Conservation (phyloP, 2,888 invertebrate species). For the Phortica magna region DNA sequence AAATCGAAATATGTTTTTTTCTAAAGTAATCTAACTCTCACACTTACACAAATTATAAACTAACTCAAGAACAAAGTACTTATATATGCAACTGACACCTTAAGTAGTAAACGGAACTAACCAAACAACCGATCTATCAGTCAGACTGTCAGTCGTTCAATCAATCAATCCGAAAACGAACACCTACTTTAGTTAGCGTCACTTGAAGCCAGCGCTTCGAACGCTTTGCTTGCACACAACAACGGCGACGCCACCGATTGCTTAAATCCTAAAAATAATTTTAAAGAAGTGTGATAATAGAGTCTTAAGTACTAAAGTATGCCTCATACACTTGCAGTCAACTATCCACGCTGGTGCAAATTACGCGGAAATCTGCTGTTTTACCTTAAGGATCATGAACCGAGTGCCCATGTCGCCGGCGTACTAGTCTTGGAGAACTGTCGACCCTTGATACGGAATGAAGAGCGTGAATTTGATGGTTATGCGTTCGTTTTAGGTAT, state of each 20-base stretch:
- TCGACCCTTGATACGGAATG: constrained; percentile 83
- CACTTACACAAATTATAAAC: neutral
- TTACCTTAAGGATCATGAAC: constrained; percentile 93
- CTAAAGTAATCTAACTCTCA: neutral
- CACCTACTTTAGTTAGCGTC: no score
- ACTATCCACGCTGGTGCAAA: constrained; percentile 91
- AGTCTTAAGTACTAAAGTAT: neutral
- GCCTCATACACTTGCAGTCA: constrained; percentile 79
- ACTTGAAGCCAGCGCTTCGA: no score
- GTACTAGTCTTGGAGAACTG: constrained; percentile 94
- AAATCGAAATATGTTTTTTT: neutral
- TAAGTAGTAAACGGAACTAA: neutral
- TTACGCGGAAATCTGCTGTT: constrained; percentile 95
- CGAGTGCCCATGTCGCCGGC: constrained; percentile 92
- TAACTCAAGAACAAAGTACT: neutral
- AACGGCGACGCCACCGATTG: no score
- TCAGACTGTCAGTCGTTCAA: neutral
- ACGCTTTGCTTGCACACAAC: no score
- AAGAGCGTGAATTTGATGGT: constrained; percentile 83
- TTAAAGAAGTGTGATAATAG: no score
- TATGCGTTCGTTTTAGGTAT: constrained; percentile 90
- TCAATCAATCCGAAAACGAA: no score
- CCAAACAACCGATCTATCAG: neutral
- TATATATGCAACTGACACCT: neutral
- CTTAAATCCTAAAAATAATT: no score